Base-by-base conservation (phyloP, 2,113 vertebrate genomes). In the Equus quagga region DNA sequence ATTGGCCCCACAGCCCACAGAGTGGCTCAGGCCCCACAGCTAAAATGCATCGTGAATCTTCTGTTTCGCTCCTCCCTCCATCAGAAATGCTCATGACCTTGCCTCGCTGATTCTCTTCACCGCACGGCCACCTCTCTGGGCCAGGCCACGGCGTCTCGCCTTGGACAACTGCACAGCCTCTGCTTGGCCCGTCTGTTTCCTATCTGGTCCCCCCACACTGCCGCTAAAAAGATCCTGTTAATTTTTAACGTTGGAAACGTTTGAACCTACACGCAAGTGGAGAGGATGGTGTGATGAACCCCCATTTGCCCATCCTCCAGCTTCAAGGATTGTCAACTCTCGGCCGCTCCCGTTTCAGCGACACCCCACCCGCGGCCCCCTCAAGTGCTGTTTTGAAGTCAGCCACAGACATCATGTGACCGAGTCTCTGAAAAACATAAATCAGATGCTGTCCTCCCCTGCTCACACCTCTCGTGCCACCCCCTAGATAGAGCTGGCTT, bases 121-220 rank as follows among this genome's bases (percentile, higher is more conserved):
- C 44, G 44, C 23, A 2, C 0, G 5, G 4, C 83, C 24, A 3
- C 56, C 44, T n/a, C 21, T n/a, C 0, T 4, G 13, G 33, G 44
- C 56, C 70, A 44, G 33, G 31, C 65, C 75, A 5, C 51, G 31
- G 41, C 44, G 4, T 33, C 44, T 33, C 4, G 23, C 73, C 31
- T 8, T 4, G 2, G 33, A 15, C 60, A 8, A 0, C 15, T 3
- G 6, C 36, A 1, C 14, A 1, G 56, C 75, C 19, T 36, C 60
- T 49, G 0, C 14, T 46, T 17, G 33, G 41, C 51, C 18, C 46
- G 15, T 56, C 10, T 3, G 21, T 44, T 14, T 15, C 36, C 1
- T 56, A 46, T 72, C 21, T 13, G 36, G 4, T 56, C 78, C 67
- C 26, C 13, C 70, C 7, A 19, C 11, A 18, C 8, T 7, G 60